Percentiles rank a stretch among this genome's conserved stretches.
phyloP scores from a whole-genome alignment of 2,113 vertebrate genomes.

The Polyodon spathula region DNA sequence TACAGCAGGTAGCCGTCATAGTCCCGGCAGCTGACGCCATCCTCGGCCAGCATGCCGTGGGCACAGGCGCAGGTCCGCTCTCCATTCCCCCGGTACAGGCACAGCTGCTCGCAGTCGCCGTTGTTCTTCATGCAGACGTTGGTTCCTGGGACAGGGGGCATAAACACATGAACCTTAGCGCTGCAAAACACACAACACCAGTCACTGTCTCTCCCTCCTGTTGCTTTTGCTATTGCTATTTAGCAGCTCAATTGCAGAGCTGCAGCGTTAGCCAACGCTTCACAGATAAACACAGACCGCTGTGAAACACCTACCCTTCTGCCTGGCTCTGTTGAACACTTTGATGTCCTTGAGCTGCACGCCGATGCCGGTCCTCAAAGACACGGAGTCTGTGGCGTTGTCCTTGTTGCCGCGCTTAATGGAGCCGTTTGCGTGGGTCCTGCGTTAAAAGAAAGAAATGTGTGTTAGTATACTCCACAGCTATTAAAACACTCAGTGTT shows the following conservation, averaged over 20 bases:
- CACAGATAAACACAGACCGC: neutral
- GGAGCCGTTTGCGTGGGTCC: constrained; percentile 92
- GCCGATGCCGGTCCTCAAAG: constrained; percentile 82
- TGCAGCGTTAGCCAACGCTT: neutral
- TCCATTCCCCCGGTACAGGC: constrained; percentile 70
- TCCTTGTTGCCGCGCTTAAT: constrained; percentile 93
- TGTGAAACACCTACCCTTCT: constrained; percentile 63
- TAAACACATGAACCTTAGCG: neutral
- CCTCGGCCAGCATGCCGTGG: constrained; percentile 86
- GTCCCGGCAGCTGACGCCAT: constrained; percentile 75
- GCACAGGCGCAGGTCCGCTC: constrained; percentile 82
- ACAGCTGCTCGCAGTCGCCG: constrained; percentile 86
- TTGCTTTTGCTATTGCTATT: neutral
- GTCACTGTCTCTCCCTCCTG: too few species aligned
- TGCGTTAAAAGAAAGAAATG: constrained; percentile 32
- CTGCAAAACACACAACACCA: constrained; percentile 5
- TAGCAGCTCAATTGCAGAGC: neutral
- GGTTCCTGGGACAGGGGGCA: constrained; percentile 58
- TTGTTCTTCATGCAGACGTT: constrained; percentile 83
- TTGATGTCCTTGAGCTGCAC: constrained; percentile 97
- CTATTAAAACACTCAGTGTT: too few species aligned
- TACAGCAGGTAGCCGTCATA: constrained; percentile 93
- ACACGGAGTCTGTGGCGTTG: constrained; percentile 83
- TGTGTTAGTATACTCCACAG: too few species aligned
- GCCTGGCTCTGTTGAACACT: constrained; percentile 87